Evolutionary conservation across 2,797 vertebrate species (phyloP).

Genomic region (Melanotaenia nigrans): DNA sequence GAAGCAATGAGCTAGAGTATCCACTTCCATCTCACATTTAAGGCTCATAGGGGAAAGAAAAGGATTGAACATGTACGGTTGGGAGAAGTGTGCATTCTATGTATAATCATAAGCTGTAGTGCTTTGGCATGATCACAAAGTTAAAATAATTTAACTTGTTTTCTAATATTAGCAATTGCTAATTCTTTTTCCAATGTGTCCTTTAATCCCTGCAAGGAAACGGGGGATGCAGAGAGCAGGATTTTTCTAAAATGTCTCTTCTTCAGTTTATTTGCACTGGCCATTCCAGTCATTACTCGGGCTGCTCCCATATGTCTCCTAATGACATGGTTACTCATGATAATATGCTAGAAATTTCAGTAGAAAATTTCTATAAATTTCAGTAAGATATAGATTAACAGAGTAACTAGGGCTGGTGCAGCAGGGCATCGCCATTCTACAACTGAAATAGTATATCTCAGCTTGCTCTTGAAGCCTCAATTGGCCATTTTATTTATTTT

Average conservation of each 20-base stretch:
- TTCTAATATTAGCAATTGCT: constrained; percentile 9
- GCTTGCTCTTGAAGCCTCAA: not conserved
- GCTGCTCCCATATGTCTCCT: not conserved
- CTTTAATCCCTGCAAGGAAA: not conserved
- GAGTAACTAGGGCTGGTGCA: not conserved
- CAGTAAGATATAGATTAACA: not conserved
- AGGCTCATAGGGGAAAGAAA: not conserved
- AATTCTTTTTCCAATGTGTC: constrained; percentile 11
- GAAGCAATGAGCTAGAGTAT: no score
- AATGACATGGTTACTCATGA: not conserved
- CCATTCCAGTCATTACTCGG: not conserved
- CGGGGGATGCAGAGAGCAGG: not conserved
- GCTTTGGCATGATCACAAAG: not conserved
- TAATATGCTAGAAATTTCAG: not conserved
- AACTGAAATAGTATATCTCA: not conserved
- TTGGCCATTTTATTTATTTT: not conserved
- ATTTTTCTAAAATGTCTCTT: not conserved
- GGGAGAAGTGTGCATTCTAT: constrained; percentile 7
- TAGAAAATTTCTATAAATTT: not conserved
- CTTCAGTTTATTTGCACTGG: not conserved
- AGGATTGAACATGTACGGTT: not conserved
- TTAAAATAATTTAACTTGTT: constrained; percentile 11
- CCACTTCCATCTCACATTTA: no score
- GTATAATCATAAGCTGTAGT: not conserved
- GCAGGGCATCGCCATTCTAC: not conserved